Evolutionary conservation across 2,113 vertebrate species (phyloP), one percentile per base, ranked within the genome.

Genomic region (Copsychus sechellarum): DNA sequence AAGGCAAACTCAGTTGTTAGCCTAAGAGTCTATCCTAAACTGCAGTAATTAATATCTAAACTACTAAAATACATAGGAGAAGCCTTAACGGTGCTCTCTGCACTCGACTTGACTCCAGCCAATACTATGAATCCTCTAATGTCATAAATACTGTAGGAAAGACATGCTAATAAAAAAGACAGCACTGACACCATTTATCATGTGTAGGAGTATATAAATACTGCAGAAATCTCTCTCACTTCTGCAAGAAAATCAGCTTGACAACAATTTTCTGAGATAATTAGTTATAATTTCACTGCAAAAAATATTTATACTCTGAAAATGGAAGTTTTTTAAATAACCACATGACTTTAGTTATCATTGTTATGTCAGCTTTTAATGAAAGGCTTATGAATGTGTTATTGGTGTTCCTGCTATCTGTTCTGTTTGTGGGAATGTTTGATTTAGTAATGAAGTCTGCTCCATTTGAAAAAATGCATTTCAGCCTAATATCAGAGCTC

Each of bases 91-190:
- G 61, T 61, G 29, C 73, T 48, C 70, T 82, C 47, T 51, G n/a
- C 7, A 4, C 34, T 67, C 12, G 2, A 29, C 64, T 53, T 82
- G 43, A 70, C 61, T 72, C 40, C 38, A 88, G 48, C n/a, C 66
- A 62, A 56, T 58, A 54, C 42, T 76, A 12, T 78, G 86, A 93
- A 82, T 82, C 47, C 50, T 74, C 47, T 74, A n/a, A 73, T 67
- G 38, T 64, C 70, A 85, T 82, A 81, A 90, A 95, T 73, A 73
- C n/a, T 36, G n/a, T 51, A 81, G 47, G 40, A 79, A 70, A 82
- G 81, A 54, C 42, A 76, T 36, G 56, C 31, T 81, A 86, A 93
- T 92, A 85, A 82, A 95, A 91, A 93, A 89, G 60, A 34, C 47
- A 94, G 53, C 22, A 38, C 42, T 79, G 57, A 78, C 38, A 79